Conservation (phyloP, 2,888 invertebrate species). For the Euspilapteryx auroguttella region DNA sequence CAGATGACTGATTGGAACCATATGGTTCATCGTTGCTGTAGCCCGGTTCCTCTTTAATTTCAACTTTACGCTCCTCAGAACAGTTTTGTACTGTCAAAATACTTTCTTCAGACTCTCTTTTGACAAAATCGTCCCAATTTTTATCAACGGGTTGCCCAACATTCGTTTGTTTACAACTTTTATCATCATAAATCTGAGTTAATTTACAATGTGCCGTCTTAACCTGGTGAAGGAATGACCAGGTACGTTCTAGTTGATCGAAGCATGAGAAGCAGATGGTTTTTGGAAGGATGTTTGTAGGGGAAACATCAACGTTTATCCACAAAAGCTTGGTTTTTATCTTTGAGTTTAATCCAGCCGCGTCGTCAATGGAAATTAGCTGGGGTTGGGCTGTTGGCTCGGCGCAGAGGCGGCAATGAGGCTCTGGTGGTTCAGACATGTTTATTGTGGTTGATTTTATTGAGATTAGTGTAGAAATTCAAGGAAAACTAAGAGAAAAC, state of each 20-base stretch:
- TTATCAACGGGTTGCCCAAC: slow-evolving; percentile 29
- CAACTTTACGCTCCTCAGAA: slow-evolving; percentile 14
- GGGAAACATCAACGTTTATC: slow-evolving; percentile 39
- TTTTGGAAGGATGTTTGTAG: slow-evolving; percentile 23
- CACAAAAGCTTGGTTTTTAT: slow-evolving; percentile 36
- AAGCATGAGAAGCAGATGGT: slow-evolving; percentile 47
- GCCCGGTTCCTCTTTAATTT: slow-evolving; percentile 7
- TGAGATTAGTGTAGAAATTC: too few species aligned
- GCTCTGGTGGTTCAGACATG: slow-evolving; percentile 29
- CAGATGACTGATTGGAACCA: slow-evolving; percentile 18
- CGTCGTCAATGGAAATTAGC: slow-evolving; percentile 32
- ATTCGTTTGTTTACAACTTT: slow-evolving; percentile 11
- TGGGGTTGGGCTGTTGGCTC: slow-evolving; percentile 31
- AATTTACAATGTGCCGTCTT: slow-evolving; percentile 36
- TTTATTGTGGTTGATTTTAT: too few species aligned
- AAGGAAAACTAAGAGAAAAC: too few species aligned
- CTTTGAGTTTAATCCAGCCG: slow-evolving; percentile 31
- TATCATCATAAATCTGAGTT: slow-evolving; percentile 16
- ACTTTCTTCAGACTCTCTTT: slow-evolving; percentile 17
- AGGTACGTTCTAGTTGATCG: slow-evolving; percentile 40
- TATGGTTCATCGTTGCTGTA: slow-evolving; percentile 11
- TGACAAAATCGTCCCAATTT: slow-evolving; percentile 37
- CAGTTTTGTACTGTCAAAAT: slow-evolving; percentile 11
- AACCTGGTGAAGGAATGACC: slow-evolving; percentile 35
- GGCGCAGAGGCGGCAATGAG: slow-evolving; percentile 43